Evolutionary conservation across 1,140 invertebrate genomes (phyloP), one percentile per base, ranked within the genome.

Genomic region (Cepaea nemoralis): DNA sequence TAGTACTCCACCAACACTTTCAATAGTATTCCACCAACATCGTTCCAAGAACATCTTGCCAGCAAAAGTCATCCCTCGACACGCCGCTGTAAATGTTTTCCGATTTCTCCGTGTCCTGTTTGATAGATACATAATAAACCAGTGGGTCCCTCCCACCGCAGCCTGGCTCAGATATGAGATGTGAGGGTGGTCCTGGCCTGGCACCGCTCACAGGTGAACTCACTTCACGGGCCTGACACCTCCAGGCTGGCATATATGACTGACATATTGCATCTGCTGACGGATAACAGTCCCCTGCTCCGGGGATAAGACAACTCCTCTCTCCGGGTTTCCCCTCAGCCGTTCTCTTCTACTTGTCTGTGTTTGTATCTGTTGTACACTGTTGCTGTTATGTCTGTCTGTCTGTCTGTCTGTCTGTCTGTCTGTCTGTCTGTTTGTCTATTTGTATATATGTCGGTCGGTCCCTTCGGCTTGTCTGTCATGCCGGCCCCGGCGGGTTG

Each of bases 221-320:
- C 42, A 37, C 42, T 45, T 74, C 40, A 12, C 71, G 12, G 39
- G 22, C 10, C 71, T 74, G 71, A 74, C 71, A 74, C 71, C 71
- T 48, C 37, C 2, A 31, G 42, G 40, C 40, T 74, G 71, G 71
- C 71, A 74, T 48, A 74, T 74, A 74, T 74, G 71, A 74, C 71
- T 74, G 71, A 74, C 71, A 74, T 35, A 74, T 45, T 39, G 27
- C 71, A 48, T 74, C 48, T 74, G 71, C 40, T 74, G 71, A 74
- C 40, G 42, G 37, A 16, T 48, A 48, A 10, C 71, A 45, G 37
- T 48, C 71, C 1, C 42, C 42, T n/a, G 16, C 71, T 48, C 35
- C 6, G n/a, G 22, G 19, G 50, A 55, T 55, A 55, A 55, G 6
- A 55, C 3, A 55, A 16, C 42, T 6, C 42, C 19, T 22, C 50